Evolutionary conservation across 2,113 vertebrate genomes (phyloP).

Genomic region (Prunella himalayana): DNA sequence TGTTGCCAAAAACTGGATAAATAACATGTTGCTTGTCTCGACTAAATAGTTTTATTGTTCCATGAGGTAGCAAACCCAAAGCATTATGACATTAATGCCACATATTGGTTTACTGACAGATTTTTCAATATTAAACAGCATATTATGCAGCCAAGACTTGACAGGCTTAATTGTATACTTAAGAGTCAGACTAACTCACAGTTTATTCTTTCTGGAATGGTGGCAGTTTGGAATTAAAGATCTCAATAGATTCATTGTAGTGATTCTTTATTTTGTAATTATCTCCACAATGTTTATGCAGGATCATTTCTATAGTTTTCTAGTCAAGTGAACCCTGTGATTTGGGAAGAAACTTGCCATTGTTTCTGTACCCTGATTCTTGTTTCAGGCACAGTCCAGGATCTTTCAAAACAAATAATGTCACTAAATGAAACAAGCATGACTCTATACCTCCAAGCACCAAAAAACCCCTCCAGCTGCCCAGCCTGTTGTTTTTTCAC

Average conservation of each 20-base stretch:
- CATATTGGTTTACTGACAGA: slow-evolving; percentile 17
- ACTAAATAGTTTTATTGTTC: slow-evolving; percentile 24
- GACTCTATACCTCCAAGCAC: background rate
- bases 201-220: slow-evolving; percentile 39
- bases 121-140: slow-evolving; percentile 60
- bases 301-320: background rate
- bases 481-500: background rate
- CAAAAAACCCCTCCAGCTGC: background rate
- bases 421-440: background rate
- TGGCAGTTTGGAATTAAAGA: slow-evolving; percentile 45
- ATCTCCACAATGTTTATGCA: slow-evolving; percentile 1
- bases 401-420: background rate
- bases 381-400: background rate
- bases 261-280: slow-evolving; percentile 56
- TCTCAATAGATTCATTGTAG: slow-evolving; percentile 4
- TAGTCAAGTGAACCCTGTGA: background rate
- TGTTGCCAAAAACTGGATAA: background rate
- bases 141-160: slow-evolving; percentile 38
- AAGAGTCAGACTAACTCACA: slow-evolving; percentile 50
- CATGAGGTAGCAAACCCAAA: slow-evolving; percentile 20
- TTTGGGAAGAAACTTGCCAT: background rate
- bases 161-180: slow-evolving; percentile 56
- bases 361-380: background rate
- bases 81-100: background rate
- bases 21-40: background rate